Conservation (phyloP, 2,113 vertebrate species). For the Mobula hypostoma region DNA sequence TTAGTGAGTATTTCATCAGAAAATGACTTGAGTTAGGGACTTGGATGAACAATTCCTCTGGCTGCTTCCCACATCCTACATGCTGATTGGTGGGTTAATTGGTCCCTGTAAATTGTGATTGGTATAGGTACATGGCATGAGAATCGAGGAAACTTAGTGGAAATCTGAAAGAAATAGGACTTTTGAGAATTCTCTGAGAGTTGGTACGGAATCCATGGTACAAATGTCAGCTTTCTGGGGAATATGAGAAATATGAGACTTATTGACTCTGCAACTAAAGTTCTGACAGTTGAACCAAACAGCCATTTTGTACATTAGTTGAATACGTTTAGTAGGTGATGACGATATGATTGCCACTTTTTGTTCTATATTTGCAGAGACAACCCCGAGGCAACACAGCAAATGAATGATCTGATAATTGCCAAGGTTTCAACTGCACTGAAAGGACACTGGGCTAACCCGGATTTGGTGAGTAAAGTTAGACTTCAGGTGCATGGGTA, state of each 20-base stretch:
- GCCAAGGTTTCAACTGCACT: constrained; percentile 89
- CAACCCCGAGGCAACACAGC: constrained; percentile 92
- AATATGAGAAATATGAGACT: not conserved
- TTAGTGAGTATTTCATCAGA: not conserved
- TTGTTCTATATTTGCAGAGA: constrained; percentile 60
- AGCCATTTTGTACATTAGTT: not conserved
- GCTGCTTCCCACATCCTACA: too few species aligned
- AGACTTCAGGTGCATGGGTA: too few species aligned
- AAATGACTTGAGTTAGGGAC: not conserved
- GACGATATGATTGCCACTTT: not conserved
- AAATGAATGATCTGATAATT: constrained; percentile 96
- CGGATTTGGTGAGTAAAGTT: constrained; percentile 76
- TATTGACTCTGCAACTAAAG: not conserved
- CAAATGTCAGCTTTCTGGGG: too few species aligned
- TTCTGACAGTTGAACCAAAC: not conserved
- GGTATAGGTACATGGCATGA: too few species aligned
- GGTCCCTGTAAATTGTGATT: too few species aligned
- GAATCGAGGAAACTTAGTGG: too few species aligned
- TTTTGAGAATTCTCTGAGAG: too few species aligned
- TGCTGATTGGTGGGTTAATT: too few species aligned
- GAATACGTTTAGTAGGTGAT: not conserved
- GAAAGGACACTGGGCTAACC: constrained; percentile 96
- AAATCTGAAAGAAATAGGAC: too few species aligned
- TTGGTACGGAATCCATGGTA: too few species aligned
- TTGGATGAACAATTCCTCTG: too few species aligned